These are phyloP conservation scores for Peromyscus attwateri DNA, from an alignment of 2,797 vertebrate genomes.

Conservation along the genomic window DNA sequence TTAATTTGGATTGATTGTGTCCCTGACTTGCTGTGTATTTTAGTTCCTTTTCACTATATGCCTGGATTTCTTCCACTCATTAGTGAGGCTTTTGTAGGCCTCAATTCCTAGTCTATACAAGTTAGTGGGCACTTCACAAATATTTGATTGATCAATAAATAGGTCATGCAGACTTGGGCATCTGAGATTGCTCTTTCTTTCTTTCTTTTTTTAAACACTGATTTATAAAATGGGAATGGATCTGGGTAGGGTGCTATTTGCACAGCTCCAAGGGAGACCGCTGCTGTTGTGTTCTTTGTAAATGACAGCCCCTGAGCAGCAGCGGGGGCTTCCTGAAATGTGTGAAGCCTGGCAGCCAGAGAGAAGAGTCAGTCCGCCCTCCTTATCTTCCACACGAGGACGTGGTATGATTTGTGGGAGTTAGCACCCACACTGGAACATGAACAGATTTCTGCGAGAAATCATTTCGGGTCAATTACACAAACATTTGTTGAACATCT, in stretches of 20 bases:
- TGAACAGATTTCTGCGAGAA: background rate
- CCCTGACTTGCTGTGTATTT: background rate
- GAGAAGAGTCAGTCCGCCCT: background rate
- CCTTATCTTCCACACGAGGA: background rate
- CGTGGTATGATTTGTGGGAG: background rate
- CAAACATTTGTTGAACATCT: background rate
- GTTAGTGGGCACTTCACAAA: conserved; percentile 30
- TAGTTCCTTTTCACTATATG: background rate
- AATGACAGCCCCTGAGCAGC: background rate
- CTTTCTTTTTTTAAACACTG: background rate
- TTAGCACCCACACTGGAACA: background rate
- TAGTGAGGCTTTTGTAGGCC: conserved; percentile 10
- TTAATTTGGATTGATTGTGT: background rate
- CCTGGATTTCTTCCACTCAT: conserved; percentile 64
- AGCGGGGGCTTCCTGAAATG: too few relatives aligned
- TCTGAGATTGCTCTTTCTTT: background rate
- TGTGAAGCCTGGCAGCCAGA: too few relatives aligned
- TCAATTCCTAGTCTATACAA: background rate
- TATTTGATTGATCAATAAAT: conserved; percentile 53
- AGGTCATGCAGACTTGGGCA: conserved; percentile 24
- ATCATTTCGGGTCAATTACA: conserved; percentile 51
- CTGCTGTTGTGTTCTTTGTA: background rate
- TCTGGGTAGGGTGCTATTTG: background rate
- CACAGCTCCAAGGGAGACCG: background rate
- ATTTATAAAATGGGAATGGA: background rate